Conservation (phyloP, 2,797 vertebrate species). For the Malacoctenus gilli region DNA sequence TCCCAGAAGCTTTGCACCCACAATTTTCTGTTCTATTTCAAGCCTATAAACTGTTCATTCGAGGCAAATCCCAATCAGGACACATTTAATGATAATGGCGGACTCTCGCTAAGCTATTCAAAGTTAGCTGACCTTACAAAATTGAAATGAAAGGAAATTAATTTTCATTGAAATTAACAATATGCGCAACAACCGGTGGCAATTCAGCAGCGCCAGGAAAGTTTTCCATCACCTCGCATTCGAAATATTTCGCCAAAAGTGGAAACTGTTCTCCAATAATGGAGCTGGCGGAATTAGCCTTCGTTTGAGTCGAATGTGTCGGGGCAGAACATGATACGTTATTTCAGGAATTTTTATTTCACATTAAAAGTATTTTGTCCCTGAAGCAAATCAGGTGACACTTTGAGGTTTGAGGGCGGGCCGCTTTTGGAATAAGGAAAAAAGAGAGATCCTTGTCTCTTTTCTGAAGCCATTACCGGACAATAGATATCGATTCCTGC, state of each 20-base stretch:
- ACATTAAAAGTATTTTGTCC: not conserved
- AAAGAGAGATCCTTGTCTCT: conserved; percentile 58
- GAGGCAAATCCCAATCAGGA: conserved; percentile 77
- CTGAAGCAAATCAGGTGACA: not conserved
- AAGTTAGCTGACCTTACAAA: conserved; percentile 83
- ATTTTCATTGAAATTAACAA: conserved; percentile 82
- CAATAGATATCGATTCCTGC: conserved; percentile 77
- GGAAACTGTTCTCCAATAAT: conserved; percentile 24
- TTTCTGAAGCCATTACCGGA: conserved; percentile 69
- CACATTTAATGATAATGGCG: conserved; percentile 80
- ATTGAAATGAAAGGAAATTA: conserved; percentile 81
- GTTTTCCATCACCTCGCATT: conserved; percentile 51
- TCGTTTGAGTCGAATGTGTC: conserved; percentile 24
- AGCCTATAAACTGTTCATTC: conserved; percentile 75
- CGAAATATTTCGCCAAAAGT: conserved; percentile 34
- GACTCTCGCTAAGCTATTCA: conserved; percentile 76
- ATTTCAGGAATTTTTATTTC: no score
- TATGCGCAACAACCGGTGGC: conserved; percentile 69
- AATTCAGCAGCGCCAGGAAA: conserved; percentile 70
- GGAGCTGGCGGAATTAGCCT: conserved; percentile 12
- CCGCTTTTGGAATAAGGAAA: conserved; percentile 28
- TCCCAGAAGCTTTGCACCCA: conserved; percentile 77
- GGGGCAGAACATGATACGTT: not conserved
- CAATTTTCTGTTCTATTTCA: conserved; percentile 80
- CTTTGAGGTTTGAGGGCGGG: conserved; percentile 6